Evolutionary conservation across 2,888 invertebrate species (phyloP).

Genomic region (Priocnemis perturbator): DNA sequence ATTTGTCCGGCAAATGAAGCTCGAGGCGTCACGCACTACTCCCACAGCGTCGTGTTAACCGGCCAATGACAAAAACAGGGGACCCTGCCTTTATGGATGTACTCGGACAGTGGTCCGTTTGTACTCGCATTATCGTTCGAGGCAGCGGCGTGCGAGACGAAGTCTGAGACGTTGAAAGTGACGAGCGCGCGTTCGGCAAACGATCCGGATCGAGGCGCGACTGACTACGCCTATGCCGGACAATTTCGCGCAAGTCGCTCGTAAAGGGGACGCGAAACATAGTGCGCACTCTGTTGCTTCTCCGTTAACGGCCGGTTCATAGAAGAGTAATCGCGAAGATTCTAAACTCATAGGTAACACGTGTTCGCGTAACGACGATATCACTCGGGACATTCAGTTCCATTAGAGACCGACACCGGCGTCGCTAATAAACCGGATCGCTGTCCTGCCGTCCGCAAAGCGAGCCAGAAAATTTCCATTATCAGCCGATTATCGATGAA

Average conservation of each 20-base stretch:
- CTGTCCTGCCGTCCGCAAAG: too few species aligned
- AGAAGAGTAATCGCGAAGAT: too few species aligned
- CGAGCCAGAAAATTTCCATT: too few species aligned
- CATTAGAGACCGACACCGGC: too few species aligned
- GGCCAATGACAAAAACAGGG: conserved; percentile 62
- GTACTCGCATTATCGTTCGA: conserved; percentile 52
- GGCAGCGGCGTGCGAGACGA: conserved; percentile 43
- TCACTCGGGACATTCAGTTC: too few species aligned
- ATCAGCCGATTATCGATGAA: too few species aligned
- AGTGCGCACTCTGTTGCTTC: conserved; percentile 27
- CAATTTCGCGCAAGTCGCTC: conserved; percentile 43
- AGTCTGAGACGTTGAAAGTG: neutral
- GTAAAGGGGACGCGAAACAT: conserved; percentile 46
- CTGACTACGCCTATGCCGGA: conserved; percentile 41
- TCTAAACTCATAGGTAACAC: too few species aligned
- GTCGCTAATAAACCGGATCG: too few species aligned
- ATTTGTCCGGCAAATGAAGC: too few species aligned
- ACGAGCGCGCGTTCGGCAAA: neutral
- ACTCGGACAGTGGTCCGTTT: conserved; percentile 56
- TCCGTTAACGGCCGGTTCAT: too few species aligned
- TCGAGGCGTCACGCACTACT: neutral
- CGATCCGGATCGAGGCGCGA: neutral
- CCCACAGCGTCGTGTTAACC: conserved; percentile 39
- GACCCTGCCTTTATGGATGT: conserved; percentile 49
- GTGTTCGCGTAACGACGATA: too few species aligned